Evolutionary conservation across 2,797 vertebrate species (phyloP), one percentile per base, ranked within the genome.

Genomic region (Urophycis tenuis): DNA sequence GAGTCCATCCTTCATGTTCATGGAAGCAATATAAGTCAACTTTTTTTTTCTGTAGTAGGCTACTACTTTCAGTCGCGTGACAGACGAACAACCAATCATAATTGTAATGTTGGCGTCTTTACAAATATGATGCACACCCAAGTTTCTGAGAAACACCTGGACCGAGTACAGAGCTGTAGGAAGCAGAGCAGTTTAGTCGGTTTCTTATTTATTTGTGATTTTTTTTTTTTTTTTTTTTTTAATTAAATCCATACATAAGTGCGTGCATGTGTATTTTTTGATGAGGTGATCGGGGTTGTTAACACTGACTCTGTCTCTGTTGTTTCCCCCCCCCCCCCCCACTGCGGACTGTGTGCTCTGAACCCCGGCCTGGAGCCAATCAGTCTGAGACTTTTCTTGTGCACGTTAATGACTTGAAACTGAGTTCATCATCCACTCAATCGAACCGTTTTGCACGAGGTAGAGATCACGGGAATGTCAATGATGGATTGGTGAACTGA

Each of bases 301-400:
- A 5, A 17, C 36, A 25, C 17, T 19, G 25, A 33, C 22, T n/a
- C n/a, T 34, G 39, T 19, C 15, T n/a, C 71, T 71, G 70, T 71
- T 71, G 70, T 32, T 9, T 22, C 31, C 11, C 25, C 30, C 19
- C 0, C 25, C 30, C 19, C 0, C n/a, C 6, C 74, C 73, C 32
- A 12, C 53, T 78, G 94, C 97, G 76, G 98, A 97, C 81, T 98
- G 92, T 81, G 92, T 99, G 73, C 97, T 98, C 91, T 99, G 97
- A 93, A 95, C 82, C 95, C 92, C 25, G 98, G 93, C n/a, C n/a
- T n/a, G 87, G 95, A 96, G 80, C 95, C 97, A 0, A 96, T 99
- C 81, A 90, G 93, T 89, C 14, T 41, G 2, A 4, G 17, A 41
- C 39, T 3, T 14, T 14, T 41, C 39, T 41, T 14, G 3, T 12